Percentiles rank a stretch among this genome's conserved stretches.
Evolutionary conservation across 2,888 invertebrate genomes (phyloP).

Genomic region (Imbricaverruca yamaguchii): DNA sequence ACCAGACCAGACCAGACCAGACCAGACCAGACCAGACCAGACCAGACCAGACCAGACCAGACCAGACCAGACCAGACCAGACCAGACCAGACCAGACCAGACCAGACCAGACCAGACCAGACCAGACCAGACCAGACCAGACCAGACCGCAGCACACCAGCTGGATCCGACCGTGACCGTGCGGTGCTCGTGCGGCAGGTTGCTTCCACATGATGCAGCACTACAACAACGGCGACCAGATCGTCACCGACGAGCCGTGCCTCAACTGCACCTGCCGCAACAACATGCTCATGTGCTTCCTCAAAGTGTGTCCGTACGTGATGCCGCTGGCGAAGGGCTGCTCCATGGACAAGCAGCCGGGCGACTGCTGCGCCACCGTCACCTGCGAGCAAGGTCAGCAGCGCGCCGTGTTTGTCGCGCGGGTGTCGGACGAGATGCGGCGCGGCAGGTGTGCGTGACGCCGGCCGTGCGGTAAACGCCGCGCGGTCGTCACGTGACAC

Average conservation of each 20-base stretch:
- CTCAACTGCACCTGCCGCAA: slow-evolving; percentile 93
- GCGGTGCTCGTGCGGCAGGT: slow-evolving; percentile 43
- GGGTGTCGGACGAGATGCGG: not conserved
- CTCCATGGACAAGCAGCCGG: slow-evolving; percentile 77
- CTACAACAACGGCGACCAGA: slow-evolving; percentile 86
- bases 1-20: no score
- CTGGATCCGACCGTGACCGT: no score
- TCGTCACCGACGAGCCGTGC: slow-evolving; percentile 90
- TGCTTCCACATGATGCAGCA: slow-evolving; percentile 92
- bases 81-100: no score
- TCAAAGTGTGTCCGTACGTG: slow-evolving; percentile 82
- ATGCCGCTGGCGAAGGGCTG: slow-evolving; percentile 89
- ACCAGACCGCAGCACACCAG: no score
- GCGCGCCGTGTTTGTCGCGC: not conserved
- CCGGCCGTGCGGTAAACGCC: no score
- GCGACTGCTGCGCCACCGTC: slow-evolving; percentile 88
- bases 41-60: no score
- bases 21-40: no score
- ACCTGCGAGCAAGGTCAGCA: slow-evolving; percentile 81
- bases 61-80: no score
- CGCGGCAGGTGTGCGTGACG: no score
- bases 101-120: no score
- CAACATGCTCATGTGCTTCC: slow-evolving; percentile 90
- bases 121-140: no score
- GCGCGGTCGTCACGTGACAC: no score